phyloP scores from a whole-genome alignment of 2,797 vertebrate species.

The Craterocephalus amniculus region DNA sequence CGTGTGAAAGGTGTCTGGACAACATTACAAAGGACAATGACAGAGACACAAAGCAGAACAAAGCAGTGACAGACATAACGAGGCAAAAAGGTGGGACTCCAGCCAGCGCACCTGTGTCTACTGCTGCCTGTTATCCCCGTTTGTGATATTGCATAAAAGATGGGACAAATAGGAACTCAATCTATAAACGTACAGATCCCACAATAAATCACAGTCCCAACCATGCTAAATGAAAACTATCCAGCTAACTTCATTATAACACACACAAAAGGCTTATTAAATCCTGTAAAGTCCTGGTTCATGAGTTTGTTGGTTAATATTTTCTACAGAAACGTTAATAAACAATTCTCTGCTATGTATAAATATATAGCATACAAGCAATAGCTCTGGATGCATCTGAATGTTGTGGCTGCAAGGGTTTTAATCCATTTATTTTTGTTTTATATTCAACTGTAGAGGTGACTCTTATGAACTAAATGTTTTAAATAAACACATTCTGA shows the following conservation, averaged over 20 bases:
- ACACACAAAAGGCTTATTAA: conserved; percentile 5
- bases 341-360: neutral
- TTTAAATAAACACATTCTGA: neutral
- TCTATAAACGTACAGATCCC: conserved; percentile 25
- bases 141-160: conserved; percentile 34
- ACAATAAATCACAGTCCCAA: conserved; percentile 16
- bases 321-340: conserved; percentile 10
- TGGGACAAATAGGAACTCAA: conserved; percentile 28
- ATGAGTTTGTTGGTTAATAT: conserved; percentile 14
- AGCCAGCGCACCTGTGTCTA: conserved; percentile 55
- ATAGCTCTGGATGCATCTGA: conserved; percentile 20
- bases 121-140: conserved; percentile 32
- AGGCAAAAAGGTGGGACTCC: conserved; percentile 39
- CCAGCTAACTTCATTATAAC: neutral
- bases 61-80: conserved; percentile 38
- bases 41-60: conserved; percentile 32
- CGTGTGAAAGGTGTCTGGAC: conserved; percentile 6
- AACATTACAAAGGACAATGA: conserved; percentile 25
- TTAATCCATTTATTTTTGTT: conserved; percentile 22
- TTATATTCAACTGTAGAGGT: conserved; percentile 22
- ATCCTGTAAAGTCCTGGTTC: too few relatives aligned
- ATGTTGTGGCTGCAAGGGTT: conserved; percentile 17
- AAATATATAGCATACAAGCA: conserved; percentile 14
- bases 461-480: conserved; percentile 4
- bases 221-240: too few relatives aligned